Percentiles rank a stretch among this genome's conserved stretches.
Evolutionary conservation across 1,140 invertebrate species (phyloP).

Genomic region (Adoxophyes honmai): DNA sequence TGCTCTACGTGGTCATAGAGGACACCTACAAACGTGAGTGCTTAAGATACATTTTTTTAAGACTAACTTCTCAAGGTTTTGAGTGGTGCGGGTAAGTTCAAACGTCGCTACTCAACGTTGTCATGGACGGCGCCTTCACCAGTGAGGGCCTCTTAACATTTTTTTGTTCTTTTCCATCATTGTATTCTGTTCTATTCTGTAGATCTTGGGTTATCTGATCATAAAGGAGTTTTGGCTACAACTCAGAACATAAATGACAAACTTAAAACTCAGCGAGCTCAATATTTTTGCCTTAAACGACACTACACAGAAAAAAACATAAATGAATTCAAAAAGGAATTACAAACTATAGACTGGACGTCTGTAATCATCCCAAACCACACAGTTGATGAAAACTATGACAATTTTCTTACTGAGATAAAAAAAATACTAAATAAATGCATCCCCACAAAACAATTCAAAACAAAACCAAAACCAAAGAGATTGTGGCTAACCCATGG

Average conservation of each 20-base stretch:
- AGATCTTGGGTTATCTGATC: slow-evolving; percentile 7
- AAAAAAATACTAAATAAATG: neutral
- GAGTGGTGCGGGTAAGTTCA: no score
- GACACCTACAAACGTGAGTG: slow-evolving; percentile 58
- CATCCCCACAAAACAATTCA: slow-evolving; percentile 2
- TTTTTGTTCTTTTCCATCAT: no score
- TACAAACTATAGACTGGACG: slow-evolving; percentile 9
- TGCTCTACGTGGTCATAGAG: slow-evolving; percentile 63
- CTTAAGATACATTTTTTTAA: no score
- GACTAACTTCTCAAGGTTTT: no score
- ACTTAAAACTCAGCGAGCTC: neutral
- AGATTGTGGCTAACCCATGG: slow-evolving; percentile 7
- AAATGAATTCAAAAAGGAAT: neutral
- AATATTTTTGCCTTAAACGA: neutral
- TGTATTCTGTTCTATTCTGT: no score
- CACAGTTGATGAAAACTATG: neutral
- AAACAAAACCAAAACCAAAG: neutral
- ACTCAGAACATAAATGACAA: neutral
- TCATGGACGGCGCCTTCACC: no score
- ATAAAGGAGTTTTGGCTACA: neutral
- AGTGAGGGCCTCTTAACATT: no score
- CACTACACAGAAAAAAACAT: slow-evolving; percentile 3
- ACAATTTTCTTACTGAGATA: neutral
- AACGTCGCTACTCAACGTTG: neutral
- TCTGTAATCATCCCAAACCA: neutral